Evolutionary conservation across 2,888 invertebrate species (phyloP).

Genomic region (Chymomyza procnemis): DNA sequence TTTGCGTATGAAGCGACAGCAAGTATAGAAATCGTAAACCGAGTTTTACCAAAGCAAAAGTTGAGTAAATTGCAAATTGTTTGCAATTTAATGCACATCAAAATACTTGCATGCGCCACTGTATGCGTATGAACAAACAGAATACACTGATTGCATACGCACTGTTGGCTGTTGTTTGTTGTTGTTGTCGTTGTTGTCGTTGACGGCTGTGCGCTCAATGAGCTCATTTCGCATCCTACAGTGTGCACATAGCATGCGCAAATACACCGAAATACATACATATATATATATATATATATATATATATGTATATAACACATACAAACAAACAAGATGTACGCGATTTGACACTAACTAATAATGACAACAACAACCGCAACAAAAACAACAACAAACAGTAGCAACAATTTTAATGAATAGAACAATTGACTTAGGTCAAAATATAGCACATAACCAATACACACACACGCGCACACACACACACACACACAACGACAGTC

Average conservation of each 20-base stretch:
- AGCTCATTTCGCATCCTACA: background rate
- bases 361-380: constrained; percentile 21
- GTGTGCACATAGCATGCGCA: background rate
- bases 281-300: too few relatives aligned
- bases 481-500: too few relatives aligned
- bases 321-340: background rate
- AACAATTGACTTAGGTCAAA: constrained; percentile 2
- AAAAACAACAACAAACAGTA: constrained; percentile 22
- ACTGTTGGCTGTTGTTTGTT: background rate
- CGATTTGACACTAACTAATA: constrained; percentile 6
- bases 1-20: too few relatives aligned
- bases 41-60: too few relatives aligned
- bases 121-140: constrained; percentile 24
- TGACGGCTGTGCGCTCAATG: constrained; percentile 1
- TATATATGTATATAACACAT: background rate
- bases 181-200: too few relatives aligned
- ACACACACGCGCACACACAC: constrained; percentile 16
- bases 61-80: too few relatives aligned
- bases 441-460: constrained; percentile 10
- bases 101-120: too few relatives aligned
- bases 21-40: too few relatives aligned
- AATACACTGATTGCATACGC: background rate
- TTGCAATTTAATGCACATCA: too few relatives aligned
- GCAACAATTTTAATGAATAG: background rate
- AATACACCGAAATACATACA: too few relatives aligned